Evolutionary conservation across 2,797 vertebrate genomes (phyloP), one percentile per base, ranked within the genome.

Genomic region (Pangasius djambal): DNA sequence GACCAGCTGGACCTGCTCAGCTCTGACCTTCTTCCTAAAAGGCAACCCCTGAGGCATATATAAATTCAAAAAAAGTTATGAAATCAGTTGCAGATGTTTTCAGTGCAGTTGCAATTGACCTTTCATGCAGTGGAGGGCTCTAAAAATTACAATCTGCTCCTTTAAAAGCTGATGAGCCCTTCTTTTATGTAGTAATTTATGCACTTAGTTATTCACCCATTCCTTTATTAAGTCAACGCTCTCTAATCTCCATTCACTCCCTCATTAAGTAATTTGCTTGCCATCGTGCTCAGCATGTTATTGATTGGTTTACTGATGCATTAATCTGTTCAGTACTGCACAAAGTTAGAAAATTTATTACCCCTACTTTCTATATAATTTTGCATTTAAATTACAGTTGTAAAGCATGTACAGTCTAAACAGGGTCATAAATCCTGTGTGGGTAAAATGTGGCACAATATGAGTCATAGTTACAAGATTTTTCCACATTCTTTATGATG

Each of bases 271-370:
- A 6, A 85, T 85, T 70, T 70, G 65, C 57, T 83, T 63, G 12
- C 37, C 81, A 44, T 63, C 20, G 15, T 28, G 81, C 59, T 83
- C 81, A 82, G 79, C 79, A 34, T 50, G 61, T 69, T 84, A 84
- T 69, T 84, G 63, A 69, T 50, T 84, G 40, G 61, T 83, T 83
- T 48, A 67, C 7, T 84, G 61, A 65, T 84, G 77, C 22, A 83
- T 77, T 90, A 52, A 88, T 75, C 70, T 22, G 34, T 63, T 77
- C 18, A 61, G 48, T 83, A 82, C 59, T 74, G 78, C n/a, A 22
- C 10, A 40, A 25, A 61, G 59, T 63, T n/a, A n/a, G 25, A 40
- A 59, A 22, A 40, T 82, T 59, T 20, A 59, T 82, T 59, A 59
- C 0, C 55, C 28, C 25, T 57, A 18, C 57, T 61, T 63, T 63